Conservation (phyloP, 2,888 invertebrate species). For the Erebia epiphron region DNA sequence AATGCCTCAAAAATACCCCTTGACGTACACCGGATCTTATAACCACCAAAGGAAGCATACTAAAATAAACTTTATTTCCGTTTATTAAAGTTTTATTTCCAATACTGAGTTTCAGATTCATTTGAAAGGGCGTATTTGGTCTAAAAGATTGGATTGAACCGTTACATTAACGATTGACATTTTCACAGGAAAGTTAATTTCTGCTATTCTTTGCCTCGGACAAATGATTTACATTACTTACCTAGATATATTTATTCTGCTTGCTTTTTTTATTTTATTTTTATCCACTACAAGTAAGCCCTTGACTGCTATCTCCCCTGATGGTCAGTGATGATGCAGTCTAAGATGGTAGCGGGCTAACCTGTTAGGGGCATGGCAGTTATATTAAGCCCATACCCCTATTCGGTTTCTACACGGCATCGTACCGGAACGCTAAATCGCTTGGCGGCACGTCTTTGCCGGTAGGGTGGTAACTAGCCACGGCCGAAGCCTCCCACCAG, state of each 20-base stretch:
- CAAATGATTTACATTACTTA: not conserved
- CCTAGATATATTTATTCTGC: not conserved
- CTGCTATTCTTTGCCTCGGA: not conserved
- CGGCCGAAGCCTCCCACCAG: no score
- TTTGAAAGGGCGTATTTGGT: slow-evolving; percentile 21
- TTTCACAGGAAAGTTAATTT: slow-evolving; percentile 18
- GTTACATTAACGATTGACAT: slow-evolving; percentile 35
- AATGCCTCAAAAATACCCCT: slow-evolving; percentile 80
- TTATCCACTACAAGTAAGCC: no score
- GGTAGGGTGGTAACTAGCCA: no score
- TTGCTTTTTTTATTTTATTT: no score
- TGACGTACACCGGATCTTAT: slow-evolving; percentile 49
- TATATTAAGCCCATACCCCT: no score
- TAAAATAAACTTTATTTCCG: slow-evolving; percentile 9
- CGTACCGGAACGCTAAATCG: no score
- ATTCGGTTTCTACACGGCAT: no score
- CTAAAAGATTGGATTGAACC: slow-evolving; percentile 24
- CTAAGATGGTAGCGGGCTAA: no score
- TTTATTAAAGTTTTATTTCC: not conserved
- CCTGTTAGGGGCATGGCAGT: no score
- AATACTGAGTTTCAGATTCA: not conserved
- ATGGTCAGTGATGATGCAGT: no score
- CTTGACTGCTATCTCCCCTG: no score
- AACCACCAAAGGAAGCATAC: not conserved
- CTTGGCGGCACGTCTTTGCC: no score